Conservation (phyloP, 2,113 vertebrate species). For the Camelus dromedarius region DNA sequence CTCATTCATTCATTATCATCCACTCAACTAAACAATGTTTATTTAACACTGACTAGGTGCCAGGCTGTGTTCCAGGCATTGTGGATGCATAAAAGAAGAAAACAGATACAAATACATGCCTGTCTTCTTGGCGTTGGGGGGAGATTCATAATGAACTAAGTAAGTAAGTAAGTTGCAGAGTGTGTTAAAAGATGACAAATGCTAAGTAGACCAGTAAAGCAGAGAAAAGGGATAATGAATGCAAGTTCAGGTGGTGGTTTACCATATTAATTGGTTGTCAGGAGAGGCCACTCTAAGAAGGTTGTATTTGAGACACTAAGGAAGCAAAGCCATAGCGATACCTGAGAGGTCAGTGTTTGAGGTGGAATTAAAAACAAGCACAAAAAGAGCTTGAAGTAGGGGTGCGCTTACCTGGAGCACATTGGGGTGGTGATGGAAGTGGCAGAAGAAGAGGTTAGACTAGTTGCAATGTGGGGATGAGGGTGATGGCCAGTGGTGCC, state of each 20-base stretch:
- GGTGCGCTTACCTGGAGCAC: background rate
- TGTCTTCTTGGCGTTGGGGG: background rate
- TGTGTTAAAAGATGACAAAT: background rate
- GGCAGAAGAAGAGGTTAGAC: background rate
- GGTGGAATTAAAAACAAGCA: background rate
- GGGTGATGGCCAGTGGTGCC: background rate
- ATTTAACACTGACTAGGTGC: background rate
- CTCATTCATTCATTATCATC: background rate
- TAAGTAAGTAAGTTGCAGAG: background rate
- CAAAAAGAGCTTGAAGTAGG: background rate
- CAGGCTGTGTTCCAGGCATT: background rate
- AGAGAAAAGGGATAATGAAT: background rate
- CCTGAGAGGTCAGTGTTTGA: background rate
- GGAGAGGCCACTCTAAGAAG: background rate
- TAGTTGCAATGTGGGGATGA: rapidly evolving
- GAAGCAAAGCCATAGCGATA: background rate
- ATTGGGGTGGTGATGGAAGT: rapidly evolving
- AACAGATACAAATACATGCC: background rate
- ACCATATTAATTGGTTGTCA: background rate
- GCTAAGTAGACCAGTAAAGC: background rate
- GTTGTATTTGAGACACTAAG: background rate
- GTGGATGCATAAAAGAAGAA: background rate
- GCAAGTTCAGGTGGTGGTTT: background rate
- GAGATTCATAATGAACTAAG: background rate
- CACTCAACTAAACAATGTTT: background rate